A percentile compares a stretch with the other conserved stretches of the same genome.
Evolutionary conservation across 2,888 invertebrate species (phyloP).

Genomic region (Copidosoma aretas): DNA sequence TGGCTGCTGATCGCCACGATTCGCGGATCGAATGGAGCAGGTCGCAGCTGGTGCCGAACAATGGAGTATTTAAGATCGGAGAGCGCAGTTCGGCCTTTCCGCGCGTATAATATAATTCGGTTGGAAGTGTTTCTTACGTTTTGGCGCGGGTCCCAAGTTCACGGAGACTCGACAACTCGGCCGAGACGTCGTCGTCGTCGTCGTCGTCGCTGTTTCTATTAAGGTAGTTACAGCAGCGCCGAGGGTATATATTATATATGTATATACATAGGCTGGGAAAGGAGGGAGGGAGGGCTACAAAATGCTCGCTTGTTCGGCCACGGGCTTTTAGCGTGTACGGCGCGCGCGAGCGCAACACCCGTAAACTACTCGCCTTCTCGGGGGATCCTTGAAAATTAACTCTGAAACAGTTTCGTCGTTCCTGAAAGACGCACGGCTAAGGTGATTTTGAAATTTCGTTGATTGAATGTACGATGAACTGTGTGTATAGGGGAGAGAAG

Average conservation of each 20-base stretch:
- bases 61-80: not conserved
- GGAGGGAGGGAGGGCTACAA: no score
- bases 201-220: not conserved
- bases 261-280: no score
- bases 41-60: not conserved
- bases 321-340: no score
- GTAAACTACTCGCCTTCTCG: not conserved
- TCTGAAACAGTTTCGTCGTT: no score
- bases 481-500: no score
- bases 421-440: no score
- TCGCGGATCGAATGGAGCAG: not conserved
- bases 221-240: not conserved
- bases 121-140: not conserved
- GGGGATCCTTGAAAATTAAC: no score
- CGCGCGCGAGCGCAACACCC: not conserved
- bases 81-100: not conserved
- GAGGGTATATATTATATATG: no score
- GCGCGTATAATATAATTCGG: not conserved
- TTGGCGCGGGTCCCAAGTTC: not conserved
- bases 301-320: no score
- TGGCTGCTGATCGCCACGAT: not conserved
- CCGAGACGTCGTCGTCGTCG: not conserved
- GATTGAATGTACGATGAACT: no score
- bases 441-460: no score
- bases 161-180: not conserved